These are phyloP conservation scores for Electrona antarctica DNA, from an alignment of 2,113 vertebrate species.

Conservation along the genomic window DNA sequence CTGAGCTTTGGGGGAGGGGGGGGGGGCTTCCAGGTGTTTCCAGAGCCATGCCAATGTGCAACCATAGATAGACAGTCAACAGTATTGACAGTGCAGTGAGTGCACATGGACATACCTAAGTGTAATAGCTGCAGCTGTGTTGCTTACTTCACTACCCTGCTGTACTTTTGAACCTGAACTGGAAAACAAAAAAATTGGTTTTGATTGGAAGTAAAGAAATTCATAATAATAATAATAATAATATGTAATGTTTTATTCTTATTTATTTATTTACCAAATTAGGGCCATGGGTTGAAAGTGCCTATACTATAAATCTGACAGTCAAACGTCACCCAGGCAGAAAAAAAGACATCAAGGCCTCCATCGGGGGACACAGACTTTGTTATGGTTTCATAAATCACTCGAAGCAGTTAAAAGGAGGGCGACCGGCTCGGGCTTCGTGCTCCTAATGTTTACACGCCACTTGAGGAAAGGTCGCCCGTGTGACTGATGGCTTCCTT, in stretches of 20 bases:
- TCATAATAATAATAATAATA: too few species aligned
- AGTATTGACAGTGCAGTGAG: too few species aligned
- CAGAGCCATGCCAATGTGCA: neutral
- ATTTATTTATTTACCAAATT: too few species aligned
- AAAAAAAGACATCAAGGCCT: neutral
- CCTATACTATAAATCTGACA: too few species aligned
- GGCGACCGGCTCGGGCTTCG: constrained; percentile 20
- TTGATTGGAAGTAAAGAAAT: too few species aligned
- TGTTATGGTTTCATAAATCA: constrained; percentile 28
- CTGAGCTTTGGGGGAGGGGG: too few species aligned
- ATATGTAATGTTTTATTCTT: too few species aligned
- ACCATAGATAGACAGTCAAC: too few species aligned
- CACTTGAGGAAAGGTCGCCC: constrained; percentile 63
- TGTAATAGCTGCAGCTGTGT: neutral
- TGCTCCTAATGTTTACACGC: constrained; percentile 45
- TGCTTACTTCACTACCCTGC: neutral
- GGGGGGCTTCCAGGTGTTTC: too few species aligned
- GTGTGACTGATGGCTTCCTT: constrained; percentile 73
- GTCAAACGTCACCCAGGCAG: too few species aligned
- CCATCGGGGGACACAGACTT: neutral
- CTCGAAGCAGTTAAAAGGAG: constrained; percentile 13
- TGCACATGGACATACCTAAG: neutral
- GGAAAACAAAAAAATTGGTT: too few species aligned
- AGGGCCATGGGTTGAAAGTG: too few species aligned
- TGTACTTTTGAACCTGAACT: neutral